Base-by-base conservation (phyloP, 2,797 vertebrate genomes). In the Phoeniculus purpureus region DNA sequence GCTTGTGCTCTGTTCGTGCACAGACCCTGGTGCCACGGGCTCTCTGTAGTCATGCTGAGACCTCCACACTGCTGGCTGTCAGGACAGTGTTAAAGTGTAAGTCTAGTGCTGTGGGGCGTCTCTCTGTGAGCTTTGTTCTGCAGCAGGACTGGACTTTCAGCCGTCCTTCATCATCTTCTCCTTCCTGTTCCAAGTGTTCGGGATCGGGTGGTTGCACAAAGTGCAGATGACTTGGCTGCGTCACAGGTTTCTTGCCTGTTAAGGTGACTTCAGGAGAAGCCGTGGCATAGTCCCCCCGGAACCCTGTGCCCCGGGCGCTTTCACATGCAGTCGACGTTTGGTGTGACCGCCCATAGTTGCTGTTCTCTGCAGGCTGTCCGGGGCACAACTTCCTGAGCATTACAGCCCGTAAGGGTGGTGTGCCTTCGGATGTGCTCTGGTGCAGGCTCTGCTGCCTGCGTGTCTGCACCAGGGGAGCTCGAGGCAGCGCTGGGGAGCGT, bases 401-500 rank as follows among this genome's bases (percentile, higher is more conserved):
- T 45, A 14, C 14, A n/a, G 3, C 22, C 34, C 0, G 34, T 32
- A 21, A 47, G 68, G 40, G n/a, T 15, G 56, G n/a, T 10, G 9
- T 20, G 50, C n/a, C n/a, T 70, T 27, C 51, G 51, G n/a, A 22
- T 15, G 67, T 34, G 26, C 66, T 73, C 32, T 34, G 51, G 25
- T 68, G 32, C 21, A 2, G 8, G n/a, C 18, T 65, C 40, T 23
- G 8, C 12, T 51, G 10, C 43, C n/a, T 26, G 16, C 13, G 0
- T 34, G 27, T n/a, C 37, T 26, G 5, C 43, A 4, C 32, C 6
- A 22, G 25, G 47, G 43, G 66, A 68, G 29, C 26, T 43, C n/a
- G 22, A 60, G 58, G 25, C 40, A 4, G 0, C 1, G 1, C 23
- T 40, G 58, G 16, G 15, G 20, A 31, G 6, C 1, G 5, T 18